Percentiles rank a stretch among this genome's conserved stretches.
These are phyloP conservation scores for Sciurus vulgaris DNA, from an alignment of 2,797 vertebrate genomes.

Conservation along the genomic window DNA sequence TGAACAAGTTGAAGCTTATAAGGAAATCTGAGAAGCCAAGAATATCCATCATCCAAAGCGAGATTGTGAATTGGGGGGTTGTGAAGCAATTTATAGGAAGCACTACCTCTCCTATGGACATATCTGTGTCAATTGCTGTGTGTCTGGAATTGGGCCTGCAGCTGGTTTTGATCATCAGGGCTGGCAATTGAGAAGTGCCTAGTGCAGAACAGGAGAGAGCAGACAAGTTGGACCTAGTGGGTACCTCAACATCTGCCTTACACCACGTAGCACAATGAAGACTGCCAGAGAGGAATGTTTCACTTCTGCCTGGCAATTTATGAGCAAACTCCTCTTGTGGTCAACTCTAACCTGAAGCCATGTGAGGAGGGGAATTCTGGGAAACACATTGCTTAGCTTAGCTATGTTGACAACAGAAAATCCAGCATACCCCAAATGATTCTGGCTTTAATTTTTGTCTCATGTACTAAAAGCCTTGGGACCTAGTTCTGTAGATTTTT, in stretches of 20 bases:
- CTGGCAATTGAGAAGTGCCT: not conserved
- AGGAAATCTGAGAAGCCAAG: not conserved
- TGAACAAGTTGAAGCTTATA: not conserved
- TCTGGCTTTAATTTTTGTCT: slow-evolving; percentile 28
- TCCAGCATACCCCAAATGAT: not conserved
- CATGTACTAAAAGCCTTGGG: not conserved
- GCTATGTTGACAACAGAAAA: not conserved
- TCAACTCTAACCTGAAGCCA: not conserved
- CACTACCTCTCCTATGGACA: not conserved
- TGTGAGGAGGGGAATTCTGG: not conserved
- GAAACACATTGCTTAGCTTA: not conserved
- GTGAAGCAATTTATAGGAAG: not conserved
- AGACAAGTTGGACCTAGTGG: not conserved
- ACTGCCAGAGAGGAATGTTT: not conserved
- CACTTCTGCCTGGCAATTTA: not conserved
- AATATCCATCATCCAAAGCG: not conserved
- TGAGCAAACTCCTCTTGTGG: slow-evolving; percentile 26
- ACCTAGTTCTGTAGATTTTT: slow-evolving; percentile 28
- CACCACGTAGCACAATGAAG: not conserved
- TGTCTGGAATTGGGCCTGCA: not conserved
- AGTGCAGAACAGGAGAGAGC: not conserved
- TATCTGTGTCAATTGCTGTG: not conserved
- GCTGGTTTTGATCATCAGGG: not conserved
- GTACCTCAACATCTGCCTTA: not conserved
- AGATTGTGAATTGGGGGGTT: not conserved